These are phyloP conservation scores for Hirtodrosophila histrioides DNA, from an alignment of 2,888 invertebrate genomes.

Conservation along the genomic window DNA sequence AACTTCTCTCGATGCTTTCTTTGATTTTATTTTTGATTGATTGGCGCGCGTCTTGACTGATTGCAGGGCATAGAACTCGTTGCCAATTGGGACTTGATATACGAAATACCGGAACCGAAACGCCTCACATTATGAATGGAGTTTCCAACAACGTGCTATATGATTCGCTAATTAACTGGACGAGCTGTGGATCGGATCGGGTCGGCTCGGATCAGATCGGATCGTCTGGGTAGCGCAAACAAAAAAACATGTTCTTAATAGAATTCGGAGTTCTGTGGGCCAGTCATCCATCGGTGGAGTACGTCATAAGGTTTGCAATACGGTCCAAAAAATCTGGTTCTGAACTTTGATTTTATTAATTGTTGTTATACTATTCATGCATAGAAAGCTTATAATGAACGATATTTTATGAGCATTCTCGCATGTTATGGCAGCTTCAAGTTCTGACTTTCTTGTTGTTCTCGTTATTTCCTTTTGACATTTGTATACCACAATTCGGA, in stretches of 20 bases:
- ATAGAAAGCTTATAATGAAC: slow-evolving; percentile 57
- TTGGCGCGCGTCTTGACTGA: slow-evolving; percentile 29
- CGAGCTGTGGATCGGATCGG: neutral
- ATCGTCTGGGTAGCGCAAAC: neutral
- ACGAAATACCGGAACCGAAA: slow-evolving; percentile 27
- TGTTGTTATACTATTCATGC: slow-evolving; percentile 38
- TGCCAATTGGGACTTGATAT: slow-evolving; percentile 2
- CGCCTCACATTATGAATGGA: slow-evolving; percentile 60
- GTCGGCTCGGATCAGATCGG: no score
- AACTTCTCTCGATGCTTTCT: slow-evolving; percentile 26
- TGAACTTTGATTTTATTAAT: slow-evolving; percentile 33
- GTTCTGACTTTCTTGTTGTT: slow-evolving; percentile 41
- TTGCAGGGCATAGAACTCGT: slow-evolving; percentile 54
- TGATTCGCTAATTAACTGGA: slow-evolving; percentile 20
- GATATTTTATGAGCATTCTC: slow-evolving; percentile 50
- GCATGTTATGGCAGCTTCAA: slow-evolving; percentile 28
- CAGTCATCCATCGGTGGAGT: slow-evolving; percentile 22
- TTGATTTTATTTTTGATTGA: slow-evolving; percentile 39
- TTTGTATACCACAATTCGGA: slow-evolving; percentile 36
- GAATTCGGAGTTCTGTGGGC: slow-evolving; percentile 20
- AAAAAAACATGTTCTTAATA: slow-evolving; percentile 47
- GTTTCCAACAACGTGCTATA: slow-evolving; percentile 45
- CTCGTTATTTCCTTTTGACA: slow-evolving; percentile 60
- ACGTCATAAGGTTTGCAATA: slow-evolving; percentile 24
- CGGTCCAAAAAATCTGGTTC: slow-evolving; percentile 37